These are phyloP conservation scores for Natrix natrix DNA, from an alignment of 2,797 vertebrate species.

Conservation along the genomic window DNA sequence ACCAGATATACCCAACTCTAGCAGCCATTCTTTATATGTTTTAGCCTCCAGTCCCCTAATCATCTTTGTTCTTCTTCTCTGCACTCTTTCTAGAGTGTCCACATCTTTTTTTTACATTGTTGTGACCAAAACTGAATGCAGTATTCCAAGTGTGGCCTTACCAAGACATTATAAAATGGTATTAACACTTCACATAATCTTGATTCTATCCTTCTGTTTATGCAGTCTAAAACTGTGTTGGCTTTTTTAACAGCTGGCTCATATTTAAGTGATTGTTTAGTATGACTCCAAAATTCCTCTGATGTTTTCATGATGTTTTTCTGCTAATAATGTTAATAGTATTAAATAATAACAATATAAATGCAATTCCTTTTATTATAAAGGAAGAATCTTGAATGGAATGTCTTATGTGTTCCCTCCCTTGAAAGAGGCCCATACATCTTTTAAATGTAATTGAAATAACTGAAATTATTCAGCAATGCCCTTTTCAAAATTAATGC, in stretches of 20 bases:
- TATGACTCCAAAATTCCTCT: not conserved
- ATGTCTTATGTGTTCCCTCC: not conserved
- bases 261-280: not conserved
- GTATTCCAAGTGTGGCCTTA: no score
- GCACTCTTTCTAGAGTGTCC: no score
- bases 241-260: not conserved
- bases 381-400: not conserved
- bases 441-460: not conserved
- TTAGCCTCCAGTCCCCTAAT: no score
- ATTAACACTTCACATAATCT: not conserved
- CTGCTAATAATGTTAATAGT: not conserved
- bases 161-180: not conserved
- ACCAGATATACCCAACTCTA: no score
- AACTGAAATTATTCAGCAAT: not conserved
- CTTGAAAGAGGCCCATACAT: not conserved
- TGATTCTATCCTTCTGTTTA: not conserved
- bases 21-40: no score
- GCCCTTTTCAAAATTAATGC: not conserved
- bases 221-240: not conserved
- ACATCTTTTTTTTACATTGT: no score
- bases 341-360: not conserved
- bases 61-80: no score
- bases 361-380: not conserved
- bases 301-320: not conserved
- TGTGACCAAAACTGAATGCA: no score